Base-by-base conservation (phyloP, 1,140 invertebrate species). In the Chelonus insularis region DNA sequence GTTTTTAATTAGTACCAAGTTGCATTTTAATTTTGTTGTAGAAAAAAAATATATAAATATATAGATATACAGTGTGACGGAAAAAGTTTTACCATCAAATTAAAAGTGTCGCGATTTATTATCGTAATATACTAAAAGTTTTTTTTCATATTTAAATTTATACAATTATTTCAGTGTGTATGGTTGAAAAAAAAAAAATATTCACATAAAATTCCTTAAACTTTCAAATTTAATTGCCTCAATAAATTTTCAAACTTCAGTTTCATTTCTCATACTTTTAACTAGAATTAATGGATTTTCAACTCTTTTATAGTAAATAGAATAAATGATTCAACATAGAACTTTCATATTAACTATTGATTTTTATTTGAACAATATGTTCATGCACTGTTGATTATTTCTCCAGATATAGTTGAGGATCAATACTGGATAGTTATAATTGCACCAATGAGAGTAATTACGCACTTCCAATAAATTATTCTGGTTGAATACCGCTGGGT, bases 391-490 rank as follows among this genome's bases (percentile, higher is more conserved):
- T 39, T 12, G 37, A 58, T 58, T 14, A 34, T 36, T 12, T 12
- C 51, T 36, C 20, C 36, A 36, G 32, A 21, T 36, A 45, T 54
- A 25, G 18, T 29, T 54, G 50, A 11, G 36, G 39, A 56, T 23
- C n/a, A n/a, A n/a, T n/a, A 20, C 23, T n/a, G 12, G 16, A 56
- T 23, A 29, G 21, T 25, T 25, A 23, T 51, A 54, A 43, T 60
- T 54, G 23, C 37, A 37, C 29, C 37, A 48, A 54, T 43, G 50
- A 54, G 59, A 60, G 50, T 60, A 60, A 60, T 60, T 60, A 55
- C 59, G 59, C 37, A 50, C 16, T 54, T 29, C 20, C 50, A 25
- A 60, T 60, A 54, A 60, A 60, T 60, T 37, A 60, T 60, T 39
- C 50, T 60, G 50, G 34, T 32, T 50, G 16, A 50, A 41, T 52